Evolutionary conservation across 2,113 vertebrate species (phyloP), one percentile per base, ranked within the genome.

Genomic region (Antechinus stuartii): DNA sequence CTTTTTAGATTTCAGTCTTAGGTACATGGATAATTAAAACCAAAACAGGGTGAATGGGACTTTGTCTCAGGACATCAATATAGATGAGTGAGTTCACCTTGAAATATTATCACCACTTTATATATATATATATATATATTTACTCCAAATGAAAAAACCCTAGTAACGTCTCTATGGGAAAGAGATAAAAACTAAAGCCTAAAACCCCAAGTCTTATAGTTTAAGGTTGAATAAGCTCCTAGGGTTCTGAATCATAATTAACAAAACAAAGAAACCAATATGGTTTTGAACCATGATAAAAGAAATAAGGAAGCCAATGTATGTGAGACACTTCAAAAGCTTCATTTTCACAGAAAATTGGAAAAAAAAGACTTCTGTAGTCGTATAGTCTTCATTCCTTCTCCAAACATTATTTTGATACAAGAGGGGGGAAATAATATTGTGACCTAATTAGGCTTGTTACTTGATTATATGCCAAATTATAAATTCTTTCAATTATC

Each of bases 391-490:
- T 95, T 92, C 56, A 96, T 76, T 92, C n/a, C 92, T 96, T 95
- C 93, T 95, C 46, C 91, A 97, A 96, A 25, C 26, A 95, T 91
- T 90, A 47, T 94, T 2, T 94, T 27, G 95, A 95, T 95, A 94
- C 90, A 97, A 92, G 91, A 96, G 97, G 57, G 53, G 97, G 96
- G 91, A 3, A 95, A 90, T 49, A 49, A 94, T 35, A 42, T 56
- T 95, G 95, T 95, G 94, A 95, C 91, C 91, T 49, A 56, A 93
- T 76, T 91, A 95, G 91, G 61, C 47, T 54, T 93, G 47, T 27
- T 93, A 92, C 55, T 91, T 26, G 93, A 42, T 95, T 92, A 90
- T 49, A 96, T 93, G 52, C 47, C 68, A 92, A 96, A 91, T 27
- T 49, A 93, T 84, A 91, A 97, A 42, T 92, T 92, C 1, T 95